Evolutionary conservation across 2,888 invertebrate genomes (phyloP).

Genomic region (Drosophila multiciliata): DNA sequence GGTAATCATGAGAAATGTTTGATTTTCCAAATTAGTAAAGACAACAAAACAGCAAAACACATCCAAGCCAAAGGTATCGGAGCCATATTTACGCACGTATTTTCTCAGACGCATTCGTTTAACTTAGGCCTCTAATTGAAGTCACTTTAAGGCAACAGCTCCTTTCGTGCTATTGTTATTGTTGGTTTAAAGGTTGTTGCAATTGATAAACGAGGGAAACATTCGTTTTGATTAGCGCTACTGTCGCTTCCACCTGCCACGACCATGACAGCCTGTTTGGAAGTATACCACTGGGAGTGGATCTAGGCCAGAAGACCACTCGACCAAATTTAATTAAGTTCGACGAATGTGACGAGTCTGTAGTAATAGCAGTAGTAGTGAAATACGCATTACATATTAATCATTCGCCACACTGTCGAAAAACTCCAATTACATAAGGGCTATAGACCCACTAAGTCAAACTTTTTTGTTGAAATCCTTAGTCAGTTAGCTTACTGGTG

Average conservation of each 20-base stretch:
- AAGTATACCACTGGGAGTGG: not conserved
- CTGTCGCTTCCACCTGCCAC: not conserved
- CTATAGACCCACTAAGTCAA: not conserved
- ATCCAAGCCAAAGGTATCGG: not conserved
- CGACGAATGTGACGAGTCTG: slow-evolving; percentile 17
- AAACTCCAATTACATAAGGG: not conserved
- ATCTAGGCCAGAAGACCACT: not conserved
- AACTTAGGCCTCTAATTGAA: slow-evolving; percentile 61
- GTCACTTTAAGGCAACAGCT: slow-evolving; percentile 49
- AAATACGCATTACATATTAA: slow-evolving; percentile 28
- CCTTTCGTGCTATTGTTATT: slow-evolving; percentile 12
- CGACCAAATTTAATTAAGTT: slow-evolving; percentile 22
- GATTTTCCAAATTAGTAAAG: slow-evolving; percentile 16
- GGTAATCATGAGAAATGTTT: slow-evolving; percentile 71
- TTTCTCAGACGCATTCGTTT: slow-evolving; percentile 44
- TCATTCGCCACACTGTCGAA: slow-evolving; percentile 22
- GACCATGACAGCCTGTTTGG: not conserved
- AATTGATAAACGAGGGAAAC: slow-evolving; percentile 68
- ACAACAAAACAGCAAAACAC: slow-evolving; percentile 9
- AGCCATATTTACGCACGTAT: slow-evolving; percentile 42
- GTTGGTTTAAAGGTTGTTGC: slow-evolving; percentile 28
- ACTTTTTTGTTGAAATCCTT: not conserved
- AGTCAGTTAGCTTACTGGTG: not conserved
- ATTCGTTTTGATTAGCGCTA: slow-evolving; percentile 63
- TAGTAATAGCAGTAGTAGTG: not conserved